Conservation (phyloP, 2,113 vertebrate species). For the Rhinoderma darwinii region DNA sequence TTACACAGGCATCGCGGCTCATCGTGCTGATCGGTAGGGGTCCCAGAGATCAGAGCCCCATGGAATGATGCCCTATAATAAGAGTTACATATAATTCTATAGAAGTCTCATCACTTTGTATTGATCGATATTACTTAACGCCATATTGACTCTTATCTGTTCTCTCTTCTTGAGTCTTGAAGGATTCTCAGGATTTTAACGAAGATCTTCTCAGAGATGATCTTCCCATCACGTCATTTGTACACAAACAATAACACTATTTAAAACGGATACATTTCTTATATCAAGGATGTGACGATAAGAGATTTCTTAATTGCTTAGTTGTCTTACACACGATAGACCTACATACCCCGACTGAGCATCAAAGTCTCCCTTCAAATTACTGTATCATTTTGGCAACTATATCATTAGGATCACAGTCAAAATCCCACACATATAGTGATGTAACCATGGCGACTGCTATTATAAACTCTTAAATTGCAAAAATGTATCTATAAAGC, state of each 20-base stretch:
- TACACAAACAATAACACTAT: background rate
- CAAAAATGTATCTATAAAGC: background rate
- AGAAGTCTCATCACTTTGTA: too few species aligned
- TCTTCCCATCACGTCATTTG: background rate
- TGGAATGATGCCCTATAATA: too few species aligned
- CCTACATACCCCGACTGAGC: background rate
- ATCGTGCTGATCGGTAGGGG: too few species aligned
- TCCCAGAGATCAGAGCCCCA: too few species aligned
- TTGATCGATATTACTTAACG: background rate
- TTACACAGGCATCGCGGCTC: too few species aligned
- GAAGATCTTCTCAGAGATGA: background rate
- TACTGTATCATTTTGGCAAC: constrained; percentile 6
- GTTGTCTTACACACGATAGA: background rate
- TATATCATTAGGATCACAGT: background rate
- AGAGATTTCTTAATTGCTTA: constrained; percentile 5
- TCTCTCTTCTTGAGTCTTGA: background rate
- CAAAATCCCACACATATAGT: background rate
- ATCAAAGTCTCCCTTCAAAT: background rate
- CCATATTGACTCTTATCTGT: background rate
- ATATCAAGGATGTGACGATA: background rate
- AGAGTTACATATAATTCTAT: too few species aligned
- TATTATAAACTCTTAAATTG: background rate
- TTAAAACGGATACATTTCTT: background rate
- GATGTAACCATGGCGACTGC: background rate
- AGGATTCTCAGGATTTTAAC: background rate